Base-by-base conservation (phyloP, 92 coral and sea anemone genomes). In the Phenganax subtilis region DNA sequence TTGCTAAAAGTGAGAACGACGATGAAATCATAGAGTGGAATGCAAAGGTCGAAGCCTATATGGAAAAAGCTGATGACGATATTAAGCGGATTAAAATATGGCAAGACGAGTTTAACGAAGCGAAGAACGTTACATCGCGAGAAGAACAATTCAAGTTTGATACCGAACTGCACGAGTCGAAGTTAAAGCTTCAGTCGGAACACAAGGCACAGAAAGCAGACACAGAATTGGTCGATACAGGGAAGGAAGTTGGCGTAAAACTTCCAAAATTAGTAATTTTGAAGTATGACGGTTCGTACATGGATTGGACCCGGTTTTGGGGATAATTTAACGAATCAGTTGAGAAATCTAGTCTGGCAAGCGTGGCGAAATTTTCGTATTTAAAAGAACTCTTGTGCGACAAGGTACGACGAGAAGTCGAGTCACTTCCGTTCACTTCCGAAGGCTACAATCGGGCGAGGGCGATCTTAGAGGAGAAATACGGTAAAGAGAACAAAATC, bases 131-230 rank as follows among this genome's bases (percentile, higher is more conserved):
- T 14, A 8, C n/a, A 12, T 44, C 14, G 51, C 86, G 61, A 30
- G 85, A 86, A 57, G 85, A 80, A 62, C 85, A 84, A 69, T 77
- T 83, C 30, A 78, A 86, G 30, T 86, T 83, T 66, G 87, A 89
- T 52, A 70, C 76, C 14, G 80, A 76, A 66, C 64, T 89, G 8
- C 83, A 83, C 73, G 91, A 89, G 25, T 55, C 84, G 10, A 89
- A 75, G 54, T 10, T 83, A 11, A 67, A 89, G 47, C 80, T 85
- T 54, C 85, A 85, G 44, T 66, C 77, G 6, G 85, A 85, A 61
- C 70, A 82, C 9, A 75, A 75, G 60, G 51, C 27, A 7, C 81
- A 88, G 12, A 37, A 57, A 14, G 29, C 15, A 8, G 69, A 79
- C 28, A 58, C 0, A 55, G 60, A 12, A 8, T 29, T 75, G 79